phyloP scores from a whole-genome alignment of 2,797 vertebrate species.

The Malurus leucopterus region DNA sequence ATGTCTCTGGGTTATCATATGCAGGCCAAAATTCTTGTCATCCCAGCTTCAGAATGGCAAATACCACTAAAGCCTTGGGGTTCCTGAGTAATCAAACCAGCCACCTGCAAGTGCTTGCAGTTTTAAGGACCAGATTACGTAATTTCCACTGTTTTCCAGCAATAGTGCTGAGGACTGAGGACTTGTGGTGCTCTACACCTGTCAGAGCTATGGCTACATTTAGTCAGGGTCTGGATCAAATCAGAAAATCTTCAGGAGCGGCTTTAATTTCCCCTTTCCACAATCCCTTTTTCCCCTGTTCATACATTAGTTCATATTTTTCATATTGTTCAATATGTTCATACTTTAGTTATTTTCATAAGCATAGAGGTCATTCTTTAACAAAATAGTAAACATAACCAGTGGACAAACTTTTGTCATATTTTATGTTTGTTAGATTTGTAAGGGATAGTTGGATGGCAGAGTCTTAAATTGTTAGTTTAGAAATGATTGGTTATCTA shows the following conservation, averaged over 20 bases:
- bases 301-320: neutral
- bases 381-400: neutral
- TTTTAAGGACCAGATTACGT: neutral
- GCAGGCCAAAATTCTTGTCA: neutral
- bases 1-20: neutral
- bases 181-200: neutral
- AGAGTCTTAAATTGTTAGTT: neutral
- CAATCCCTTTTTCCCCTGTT: neutral
- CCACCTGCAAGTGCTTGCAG: neutral
- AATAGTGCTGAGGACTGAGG: neutral
- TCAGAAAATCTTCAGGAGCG: neutral
- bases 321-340: too few species aligned
- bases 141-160: neutral
- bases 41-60: neutral
- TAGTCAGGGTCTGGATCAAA: neutral
- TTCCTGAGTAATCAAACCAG: neutral
- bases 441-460: neutral
- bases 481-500: neutral
- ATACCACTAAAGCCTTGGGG: accelerated
- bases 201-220: neutral
- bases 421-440: neutral
- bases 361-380: neutral
- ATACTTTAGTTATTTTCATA: neutral
- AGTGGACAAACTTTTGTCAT: neutral
- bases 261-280: neutral